Evolutionary conservation across 2,113 vertebrate species (phyloP).

Genomic region (Rhizomys pruinosus): DNA sequence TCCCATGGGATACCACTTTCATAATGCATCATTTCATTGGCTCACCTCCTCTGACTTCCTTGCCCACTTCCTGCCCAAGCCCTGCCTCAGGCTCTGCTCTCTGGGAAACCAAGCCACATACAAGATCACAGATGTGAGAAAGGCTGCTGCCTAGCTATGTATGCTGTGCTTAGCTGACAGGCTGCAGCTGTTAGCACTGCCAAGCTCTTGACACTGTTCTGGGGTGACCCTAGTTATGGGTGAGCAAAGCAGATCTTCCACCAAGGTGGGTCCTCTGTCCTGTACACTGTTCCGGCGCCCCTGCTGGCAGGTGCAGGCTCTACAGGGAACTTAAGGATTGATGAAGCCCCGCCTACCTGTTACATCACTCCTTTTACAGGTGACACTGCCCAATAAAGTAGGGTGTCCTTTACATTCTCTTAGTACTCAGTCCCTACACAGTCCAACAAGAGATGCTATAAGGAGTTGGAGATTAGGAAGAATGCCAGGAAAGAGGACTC

Average conservation of each 20-base stretch:
- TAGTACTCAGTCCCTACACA: not conserved
- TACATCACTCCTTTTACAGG: not conserved
- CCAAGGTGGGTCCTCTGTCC: not conserved
- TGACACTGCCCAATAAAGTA: not conserved
- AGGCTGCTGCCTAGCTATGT: not conserved
- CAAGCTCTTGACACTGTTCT: not conserved
- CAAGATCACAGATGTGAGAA: not conserved
- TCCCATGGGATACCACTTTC: rapidly evolving
- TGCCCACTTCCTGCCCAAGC: too few species aligned
- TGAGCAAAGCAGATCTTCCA: not conserved
- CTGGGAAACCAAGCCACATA: not conserved
- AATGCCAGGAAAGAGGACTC: not conserved
- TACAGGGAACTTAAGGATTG: rapidly evolving
- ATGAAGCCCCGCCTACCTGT: rapidly evolving
- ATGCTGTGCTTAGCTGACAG: not conserved
- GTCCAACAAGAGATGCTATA: not conserved
- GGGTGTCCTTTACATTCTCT: not conserved
- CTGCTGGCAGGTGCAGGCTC: not conserved
- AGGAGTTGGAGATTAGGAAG: not conserved
- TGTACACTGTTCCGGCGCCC: not conserved
- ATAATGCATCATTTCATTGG: rapidly evolving
- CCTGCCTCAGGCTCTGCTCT: not conserved
- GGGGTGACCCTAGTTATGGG: not conserved
- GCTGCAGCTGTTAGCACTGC: not conserved
- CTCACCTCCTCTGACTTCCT: not conserved